Evolutionary conservation across 2,797 vertebrate genomes (phyloP).

Genomic region (Spinibarbus caldwelli): DNA sequence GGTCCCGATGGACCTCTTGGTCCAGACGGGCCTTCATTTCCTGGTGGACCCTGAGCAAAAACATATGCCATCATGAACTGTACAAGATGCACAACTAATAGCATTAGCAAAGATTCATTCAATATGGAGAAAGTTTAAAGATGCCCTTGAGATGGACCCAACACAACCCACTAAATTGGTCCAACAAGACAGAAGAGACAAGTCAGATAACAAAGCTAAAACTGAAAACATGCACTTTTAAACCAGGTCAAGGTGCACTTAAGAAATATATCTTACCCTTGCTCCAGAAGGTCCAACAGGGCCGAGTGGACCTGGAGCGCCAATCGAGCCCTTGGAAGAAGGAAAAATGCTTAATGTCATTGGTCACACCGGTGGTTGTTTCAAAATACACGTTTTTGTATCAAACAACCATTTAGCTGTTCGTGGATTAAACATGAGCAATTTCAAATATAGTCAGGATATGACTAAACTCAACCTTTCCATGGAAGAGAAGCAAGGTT

Average conservation of each 20-base stretch:
- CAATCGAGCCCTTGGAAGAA: slow-evolving; percentile 85
- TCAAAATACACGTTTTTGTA: not conserved
- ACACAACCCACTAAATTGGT: not conserved
- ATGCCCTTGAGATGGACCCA: slow-evolving; percentile 16
- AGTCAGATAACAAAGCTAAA: not conserved
- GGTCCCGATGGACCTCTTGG: slow-evolving; percentile 94
- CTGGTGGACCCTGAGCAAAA: slow-evolving; percentile 89
- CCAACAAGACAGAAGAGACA: slow-evolving; percentile 38
- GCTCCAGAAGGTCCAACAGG: slow-evolving; percentile 88
- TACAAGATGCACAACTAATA: slow-evolving; percentile 61
- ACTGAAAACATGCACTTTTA: slow-evolving; percentile 36
- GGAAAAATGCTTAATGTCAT: slow-evolving; percentile 55
- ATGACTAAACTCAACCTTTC: slow-evolving; percentile 30
- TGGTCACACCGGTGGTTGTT: slow-evolving; percentile 19
- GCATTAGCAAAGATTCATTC: slow-evolving; percentile 36
- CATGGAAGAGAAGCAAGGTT: not conserved
- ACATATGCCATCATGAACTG: slow-evolving; percentile 65
- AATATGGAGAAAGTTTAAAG: slow-evolving; percentile 40
- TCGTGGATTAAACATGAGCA: slow-evolving; percentile 10
- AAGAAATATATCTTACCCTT: slow-evolving; percentile 82
- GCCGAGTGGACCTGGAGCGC: slow-evolving; percentile 88
- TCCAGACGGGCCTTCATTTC: slow-evolving; percentile 94
- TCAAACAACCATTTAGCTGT: slow-evolving; percentile 31
- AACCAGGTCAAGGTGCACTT: slow-evolving; percentile 15
- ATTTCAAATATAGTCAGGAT: slow-evolving; percentile 12